These are phyloP conservation scores for Synanthedon andrenaeformis DNA, from an alignment of 2,888 invertebrate species.

Conservation along the genomic window DNA sequence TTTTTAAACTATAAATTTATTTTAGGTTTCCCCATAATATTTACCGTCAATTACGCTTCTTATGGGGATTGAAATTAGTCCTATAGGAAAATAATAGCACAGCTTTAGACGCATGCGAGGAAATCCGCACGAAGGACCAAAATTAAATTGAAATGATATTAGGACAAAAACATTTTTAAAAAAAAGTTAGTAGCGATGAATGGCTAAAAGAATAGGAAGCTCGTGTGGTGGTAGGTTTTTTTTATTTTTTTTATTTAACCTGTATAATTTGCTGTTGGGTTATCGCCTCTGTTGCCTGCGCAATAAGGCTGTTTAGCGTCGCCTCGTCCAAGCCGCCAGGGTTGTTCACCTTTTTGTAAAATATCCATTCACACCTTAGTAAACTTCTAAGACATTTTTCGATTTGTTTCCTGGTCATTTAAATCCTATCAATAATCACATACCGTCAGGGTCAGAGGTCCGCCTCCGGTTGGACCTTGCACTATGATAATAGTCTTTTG, in stretches of 20 bases:
- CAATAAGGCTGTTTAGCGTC: slow-evolving; percentile 64
- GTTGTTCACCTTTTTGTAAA: slow-evolving; percentile 60
- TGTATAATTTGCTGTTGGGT: slow-evolving; percentile 67
- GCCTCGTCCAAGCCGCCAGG: slow-evolving; percentile 63
- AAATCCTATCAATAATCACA: slow-evolving; percentile 9
- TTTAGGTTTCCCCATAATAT: no score
- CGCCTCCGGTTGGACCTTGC: slow-evolving; percentile 55
- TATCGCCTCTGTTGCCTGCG: slow-evolving; percentile 68
- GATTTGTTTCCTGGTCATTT: not conserved
- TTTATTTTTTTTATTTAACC: slow-evolving; percentile 27
- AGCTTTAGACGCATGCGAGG: no score
- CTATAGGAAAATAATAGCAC: no score
- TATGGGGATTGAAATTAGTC: no score
- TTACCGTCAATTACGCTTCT: no score
- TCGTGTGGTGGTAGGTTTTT: not conserved
- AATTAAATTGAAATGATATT: no score
- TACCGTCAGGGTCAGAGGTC: slow-evolving; percentile 63
- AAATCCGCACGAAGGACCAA: no score
- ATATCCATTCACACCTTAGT: not conserved
- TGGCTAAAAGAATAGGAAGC: no score
- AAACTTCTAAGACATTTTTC: not conserved
- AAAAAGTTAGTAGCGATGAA: no score
- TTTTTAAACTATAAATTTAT: no score
- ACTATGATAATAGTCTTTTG: slow-evolving; percentile 66
- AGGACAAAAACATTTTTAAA: no score